Percentiles rank a stretch among this genome's conserved stretches.
Evolutionary conservation across 2,113 vertebrate genomes (phyloP).

Genomic region (Sinocyclocheilus rhinocerous): DNA sequence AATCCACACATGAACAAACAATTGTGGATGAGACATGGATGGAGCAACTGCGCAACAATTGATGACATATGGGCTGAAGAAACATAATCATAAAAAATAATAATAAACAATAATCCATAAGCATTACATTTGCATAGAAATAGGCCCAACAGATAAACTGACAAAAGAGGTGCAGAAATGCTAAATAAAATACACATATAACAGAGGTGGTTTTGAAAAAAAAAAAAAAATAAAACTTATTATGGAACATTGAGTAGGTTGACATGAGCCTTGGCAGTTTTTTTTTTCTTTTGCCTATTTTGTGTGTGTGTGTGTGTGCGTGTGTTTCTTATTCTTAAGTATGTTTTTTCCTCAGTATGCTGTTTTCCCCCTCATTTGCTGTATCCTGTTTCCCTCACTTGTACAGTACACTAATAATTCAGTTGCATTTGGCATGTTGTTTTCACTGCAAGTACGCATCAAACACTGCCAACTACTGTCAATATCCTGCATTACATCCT

Average conservation of each 20-base stretch:
- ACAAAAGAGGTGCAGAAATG: background rate
- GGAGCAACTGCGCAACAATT: background rate
- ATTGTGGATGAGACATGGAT: background rate
- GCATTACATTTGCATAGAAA: background rate
- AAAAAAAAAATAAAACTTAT: too few relatives aligned
- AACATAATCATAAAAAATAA: background rate
- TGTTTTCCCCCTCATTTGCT: background rate
- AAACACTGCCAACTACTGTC: slow-evolving; percentile 59
- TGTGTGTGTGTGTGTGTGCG: too few relatives aligned
- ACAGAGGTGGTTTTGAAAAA: background rate
- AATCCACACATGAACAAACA: background rate
- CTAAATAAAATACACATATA: background rate
- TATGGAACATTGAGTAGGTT: slow-evolving; percentile 5
- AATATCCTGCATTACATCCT: slow-evolving; percentile 29
- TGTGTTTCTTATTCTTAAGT: too few relatives aligned
- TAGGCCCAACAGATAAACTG: background rate
- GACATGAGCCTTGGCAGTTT: background rate
- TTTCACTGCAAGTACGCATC: background rate
- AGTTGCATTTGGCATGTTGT: background rate
- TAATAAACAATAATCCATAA: background rate
- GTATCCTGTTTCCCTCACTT: background rate
- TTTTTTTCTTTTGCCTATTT: background rate
- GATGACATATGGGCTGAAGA: background rate
- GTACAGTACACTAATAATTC: background rate
- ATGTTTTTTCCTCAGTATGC: background rate